Evolutionary conservation across 37 sponge, comb jelly and placozoan genomes (phyloP).

Genomic region (Chondrilla cf. caribensis): DNA sequence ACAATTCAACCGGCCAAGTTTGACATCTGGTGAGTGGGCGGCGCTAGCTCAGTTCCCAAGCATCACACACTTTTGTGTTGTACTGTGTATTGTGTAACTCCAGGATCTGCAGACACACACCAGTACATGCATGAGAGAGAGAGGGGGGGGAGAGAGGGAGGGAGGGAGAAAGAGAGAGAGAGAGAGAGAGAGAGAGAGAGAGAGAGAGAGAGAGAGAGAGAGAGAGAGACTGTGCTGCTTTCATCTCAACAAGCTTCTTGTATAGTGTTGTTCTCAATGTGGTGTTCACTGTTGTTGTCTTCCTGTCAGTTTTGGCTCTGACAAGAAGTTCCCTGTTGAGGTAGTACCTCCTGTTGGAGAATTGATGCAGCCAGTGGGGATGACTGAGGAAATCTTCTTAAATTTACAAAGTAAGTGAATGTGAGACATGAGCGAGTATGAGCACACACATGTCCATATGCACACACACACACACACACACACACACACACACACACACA

Average conservation of each 20-base stretch:
- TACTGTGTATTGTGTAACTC: too few relatives aligned
- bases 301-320: background rate
- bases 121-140: background rate
- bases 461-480: background rate
- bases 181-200: slow-evolving; percentile 18
- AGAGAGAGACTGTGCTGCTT: slow-evolving; percentile 2
- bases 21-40: slow-evolving; percentile 67
- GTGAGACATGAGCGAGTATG: too few relatives aligned
- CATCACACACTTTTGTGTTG: too few relatives aligned
- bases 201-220: slow-evolving; percentile 8
- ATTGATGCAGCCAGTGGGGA: slow-evolving; percentile 46
- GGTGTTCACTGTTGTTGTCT: background rate
- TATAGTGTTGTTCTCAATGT: background rate
- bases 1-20: slow-evolving; percentile 95
- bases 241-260: background rate
- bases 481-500: background rate
- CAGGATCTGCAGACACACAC: too few relatives aligned
- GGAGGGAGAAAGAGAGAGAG: background rate
- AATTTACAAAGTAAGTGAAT: slow-evolving; percentile 55
- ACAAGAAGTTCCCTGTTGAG: slow-evolving; percentile 72
- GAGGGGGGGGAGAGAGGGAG: background rate
- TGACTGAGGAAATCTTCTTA: slow-evolving; percentile 51
- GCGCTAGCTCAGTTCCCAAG: too few relatives aligned
- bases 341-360: slow-evolving; percentile 91
- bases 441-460: too few relatives aligned